Evolutionary conservation across 2,113 vertebrate genomes (phyloP).

Genomic region (Periophthalmodon schlosseri): DNA sequence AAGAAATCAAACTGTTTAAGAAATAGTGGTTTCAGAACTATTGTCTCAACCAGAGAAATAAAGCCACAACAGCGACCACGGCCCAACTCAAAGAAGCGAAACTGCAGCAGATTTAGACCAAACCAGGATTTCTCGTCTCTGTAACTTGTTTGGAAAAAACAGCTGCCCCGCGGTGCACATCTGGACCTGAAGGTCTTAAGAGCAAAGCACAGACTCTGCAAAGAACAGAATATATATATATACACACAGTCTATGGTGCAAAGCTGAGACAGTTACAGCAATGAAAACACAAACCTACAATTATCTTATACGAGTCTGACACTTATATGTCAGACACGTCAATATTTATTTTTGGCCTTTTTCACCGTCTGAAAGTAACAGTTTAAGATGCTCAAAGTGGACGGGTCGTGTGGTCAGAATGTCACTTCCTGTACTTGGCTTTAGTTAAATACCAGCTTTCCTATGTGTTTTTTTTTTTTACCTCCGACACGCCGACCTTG

Average conservation of each 20-base stretch:
- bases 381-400: conserved; percentile 18
- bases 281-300: conserved; percentile 1
- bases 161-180: conserved; percentile 14
- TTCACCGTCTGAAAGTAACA: conserved; percentile 13
- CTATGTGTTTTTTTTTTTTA: not conserved
- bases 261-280: not conserved
- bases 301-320: not conserved
- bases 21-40: conserved; percentile 14
- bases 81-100: not conserved
- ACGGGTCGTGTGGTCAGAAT: not conserved
- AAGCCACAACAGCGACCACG: not conserved
- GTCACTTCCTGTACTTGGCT: not conserved
- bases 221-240: no score
- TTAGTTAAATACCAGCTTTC: not conserved
- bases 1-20: not conserved
- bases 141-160: conserved; percentile 39
- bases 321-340: no score
- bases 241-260: conserved; percentile 1
- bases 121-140: conserved; percentile 14
- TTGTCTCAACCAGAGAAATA: conserved; percentile 6
- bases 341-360: conserved; percentile 20
- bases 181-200: no score
- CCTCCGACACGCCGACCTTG: not conserved
- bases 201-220: no score
- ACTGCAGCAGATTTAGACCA: conserved; percentile 6